phyloP scores from a whole-genome alignment of 2,113 vertebrate genomes.

The Cricetomys ansorgei region DNA sequence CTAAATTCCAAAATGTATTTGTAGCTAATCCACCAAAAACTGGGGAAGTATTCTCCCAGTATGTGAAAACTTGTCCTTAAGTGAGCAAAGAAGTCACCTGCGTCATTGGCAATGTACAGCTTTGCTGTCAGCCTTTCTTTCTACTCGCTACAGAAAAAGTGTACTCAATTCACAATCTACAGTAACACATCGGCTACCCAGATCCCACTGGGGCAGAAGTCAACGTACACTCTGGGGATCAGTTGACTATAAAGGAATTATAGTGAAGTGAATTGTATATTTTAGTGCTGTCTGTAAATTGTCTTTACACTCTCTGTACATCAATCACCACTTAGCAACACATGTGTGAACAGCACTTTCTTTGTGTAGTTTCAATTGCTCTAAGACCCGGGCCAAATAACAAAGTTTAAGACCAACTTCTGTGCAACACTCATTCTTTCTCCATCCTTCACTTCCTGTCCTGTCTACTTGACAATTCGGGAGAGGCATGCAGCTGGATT shows the following conservation, averaged over 20 bases:
- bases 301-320: not conserved
- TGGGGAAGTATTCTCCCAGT: not conserved
- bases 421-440: not conserved
- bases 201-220: not conserved
- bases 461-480: not conserved
- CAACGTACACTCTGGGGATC: not conserved
- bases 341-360: not conserved
- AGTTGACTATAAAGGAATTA: not conserved
- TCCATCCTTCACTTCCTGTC: no score
- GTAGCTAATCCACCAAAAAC: not conserved
- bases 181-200: not conserved
- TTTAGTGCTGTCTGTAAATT: conserved; percentile 7
- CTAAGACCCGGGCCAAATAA: not conserved
- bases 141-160: not conserved
- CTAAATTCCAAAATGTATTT: not conserved
- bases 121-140: not conserved
- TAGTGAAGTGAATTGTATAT: not conserved
- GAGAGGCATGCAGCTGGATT: not conserved
- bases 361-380: not conserved
- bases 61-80: not conserved
- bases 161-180: not conserved
- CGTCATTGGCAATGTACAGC: not conserved
- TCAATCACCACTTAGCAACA: not conserved
- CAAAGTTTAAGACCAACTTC: not conserved
- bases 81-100: not conserved